Conservation (phyloP, 2,113 vertebrate genomes). For the Grallaria varia region DNA sequence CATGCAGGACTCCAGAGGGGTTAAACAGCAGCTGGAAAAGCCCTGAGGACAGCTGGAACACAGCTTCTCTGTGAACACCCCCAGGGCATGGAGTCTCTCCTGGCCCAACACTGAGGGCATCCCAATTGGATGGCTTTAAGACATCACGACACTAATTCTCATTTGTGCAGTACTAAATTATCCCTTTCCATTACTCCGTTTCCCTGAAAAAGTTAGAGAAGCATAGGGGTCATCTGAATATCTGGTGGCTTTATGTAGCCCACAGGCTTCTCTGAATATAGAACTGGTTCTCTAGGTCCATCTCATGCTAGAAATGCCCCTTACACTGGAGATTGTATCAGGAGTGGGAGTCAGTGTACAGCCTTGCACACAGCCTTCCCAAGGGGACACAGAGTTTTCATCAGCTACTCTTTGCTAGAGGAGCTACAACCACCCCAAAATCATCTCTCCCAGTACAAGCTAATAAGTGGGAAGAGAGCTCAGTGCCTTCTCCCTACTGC, state of each 20-base stretch:
- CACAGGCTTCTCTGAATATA: not conserved
- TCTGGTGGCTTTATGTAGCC: not conserved
- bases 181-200: not conserved
- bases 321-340: not conserved
- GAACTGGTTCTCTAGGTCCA: not conserved
- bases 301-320: not conserved
- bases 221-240: not conserved
- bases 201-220: not conserved
- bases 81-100: not conserved
- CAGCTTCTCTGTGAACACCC: fast-evolving
- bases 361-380: not conserved
- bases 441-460: not conserved
- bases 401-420: not conserved
- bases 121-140: not conserved
- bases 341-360: not conserved
- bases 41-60: not conserved
- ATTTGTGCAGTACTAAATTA: not conserved
- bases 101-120: not conserved
- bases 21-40: not conserved
- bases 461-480: constrained; percentile 6
- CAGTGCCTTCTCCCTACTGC: not conserved
- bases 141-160: not conserved
- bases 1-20: not conserved
- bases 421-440: not conserved
- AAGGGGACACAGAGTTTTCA: not conserved